These are phyloP conservation scores for Platycheirus albimanus DNA, from an alignment of 2,888 invertebrate species.

Conservation along the genomic window DNA sequence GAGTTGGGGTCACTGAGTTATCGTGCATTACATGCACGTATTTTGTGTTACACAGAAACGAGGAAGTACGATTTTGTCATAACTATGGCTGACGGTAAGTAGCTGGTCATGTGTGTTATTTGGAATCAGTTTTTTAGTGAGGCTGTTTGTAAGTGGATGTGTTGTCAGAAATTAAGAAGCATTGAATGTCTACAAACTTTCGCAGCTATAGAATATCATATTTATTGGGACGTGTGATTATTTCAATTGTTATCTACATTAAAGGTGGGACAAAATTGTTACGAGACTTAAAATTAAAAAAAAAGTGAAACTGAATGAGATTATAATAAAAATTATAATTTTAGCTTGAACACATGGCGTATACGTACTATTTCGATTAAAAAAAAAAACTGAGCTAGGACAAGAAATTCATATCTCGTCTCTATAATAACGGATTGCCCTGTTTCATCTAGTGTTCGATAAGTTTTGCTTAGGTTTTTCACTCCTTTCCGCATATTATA, in stretches of 20 bases:
- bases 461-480: no score
- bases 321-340: constrained; percentile 3
- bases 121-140: constrained; percentile 1
- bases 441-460: no score
- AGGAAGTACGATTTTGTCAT: constrained; percentile 38
- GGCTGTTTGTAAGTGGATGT: neutral
- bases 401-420: no score
- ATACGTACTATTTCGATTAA: constrained; percentile 28
- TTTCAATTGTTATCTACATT: constrained; percentile 23
- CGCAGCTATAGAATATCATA: constrained; percentile 26
- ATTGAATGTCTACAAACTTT: constrained; percentile 34
- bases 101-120: constrained; percentile 10
- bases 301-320: constrained; percentile 35
- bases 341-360: constrained; percentile 38
- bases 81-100: constrained; percentile 16
- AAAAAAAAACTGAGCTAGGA: no score
- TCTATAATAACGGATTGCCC: no score
- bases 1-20: constrained; percentile 15
- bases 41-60: constrained; percentile 4
- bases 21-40: constrained; percentile 38
- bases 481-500: no score
- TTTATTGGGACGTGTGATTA: constrained; percentile 49
- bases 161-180: constrained; percentile 6
- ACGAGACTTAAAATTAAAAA: no score
- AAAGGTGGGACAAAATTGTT: constrained; percentile 18